These are phyloP conservation scores for Escarpia spicata DNA, from an alignment of 2,888 invertebrate genomes.

Conservation along the genomic window DNA sequence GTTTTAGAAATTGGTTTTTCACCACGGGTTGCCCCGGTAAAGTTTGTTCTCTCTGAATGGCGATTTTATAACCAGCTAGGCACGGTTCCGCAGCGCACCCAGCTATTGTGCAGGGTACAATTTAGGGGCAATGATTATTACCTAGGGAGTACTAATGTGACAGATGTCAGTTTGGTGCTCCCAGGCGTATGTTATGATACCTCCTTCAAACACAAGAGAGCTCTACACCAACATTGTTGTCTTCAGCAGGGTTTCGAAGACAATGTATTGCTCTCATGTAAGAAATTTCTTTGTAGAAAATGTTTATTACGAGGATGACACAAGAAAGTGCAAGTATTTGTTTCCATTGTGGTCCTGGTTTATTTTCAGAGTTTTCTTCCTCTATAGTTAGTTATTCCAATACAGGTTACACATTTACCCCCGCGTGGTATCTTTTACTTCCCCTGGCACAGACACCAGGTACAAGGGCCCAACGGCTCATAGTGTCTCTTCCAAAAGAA, in stretches of 20 bases:
- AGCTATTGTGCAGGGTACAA: background rate
- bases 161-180: background rate
- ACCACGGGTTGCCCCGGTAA: background rate
- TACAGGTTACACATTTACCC: too few species aligned
- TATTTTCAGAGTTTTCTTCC: too few species aligned
- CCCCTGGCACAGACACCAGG: too few species aligned
- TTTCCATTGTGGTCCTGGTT: too few species aligned
- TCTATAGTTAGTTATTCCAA: too few species aligned
- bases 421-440: too few species aligned
- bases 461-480: too few species aligned
- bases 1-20: slow-evolving; percentile 16
- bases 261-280: background rate
- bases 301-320: too few species aligned
- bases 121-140: slow-evolving; percentile 16
- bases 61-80: slow-evolving; percentile 13
- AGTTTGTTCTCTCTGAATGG: background rate
- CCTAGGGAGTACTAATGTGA: slow-evolving; percentile 12
- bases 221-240: background rate
- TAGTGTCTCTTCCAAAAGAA: too few species aligned
- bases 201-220: background rate
- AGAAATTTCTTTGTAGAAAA: background rate
- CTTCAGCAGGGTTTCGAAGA: background rate
- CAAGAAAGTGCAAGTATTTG: too few species aligned
- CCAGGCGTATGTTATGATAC: background rate
- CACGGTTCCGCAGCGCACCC: background rate